Evolutionary conservation across 2,888 invertebrate species (phyloP).

Genomic region (Bimastos eiseni): DNA sequence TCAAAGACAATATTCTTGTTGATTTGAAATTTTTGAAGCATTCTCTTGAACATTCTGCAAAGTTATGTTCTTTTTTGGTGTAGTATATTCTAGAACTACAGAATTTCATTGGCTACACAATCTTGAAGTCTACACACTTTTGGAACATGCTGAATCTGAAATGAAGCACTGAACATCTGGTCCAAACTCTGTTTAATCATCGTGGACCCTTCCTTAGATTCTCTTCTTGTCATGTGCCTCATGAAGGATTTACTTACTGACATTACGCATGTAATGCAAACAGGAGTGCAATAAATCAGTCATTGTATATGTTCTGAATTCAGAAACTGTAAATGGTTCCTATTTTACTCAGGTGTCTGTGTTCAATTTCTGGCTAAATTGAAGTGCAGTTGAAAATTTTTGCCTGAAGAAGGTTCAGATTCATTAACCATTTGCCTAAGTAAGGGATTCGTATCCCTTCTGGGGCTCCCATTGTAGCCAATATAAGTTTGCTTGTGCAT

Average conservation of each 20-base stretch:
- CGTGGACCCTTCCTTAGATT: not conserved
- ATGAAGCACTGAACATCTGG: not conserved
- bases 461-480: too few relatives aligned
- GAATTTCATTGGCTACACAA: not conserved
- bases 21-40: not conserved
- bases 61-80: not conserved
- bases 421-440: not conserved
- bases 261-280: too few relatives aligned
- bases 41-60: not conserved
- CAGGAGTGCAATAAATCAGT: not conserved
- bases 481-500: too few relatives aligned
- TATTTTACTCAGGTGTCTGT: not conserved
- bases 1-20: not conserved
- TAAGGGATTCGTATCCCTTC: too few relatives aligned
- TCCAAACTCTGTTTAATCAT: not conserved
- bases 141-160: not conserved
- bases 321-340: not conserved
- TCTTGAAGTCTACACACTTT: not conserved
- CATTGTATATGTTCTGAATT: not conserved
- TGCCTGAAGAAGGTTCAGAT: not conserved
- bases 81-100: not conserved
- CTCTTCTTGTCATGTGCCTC: too few relatives aligned
- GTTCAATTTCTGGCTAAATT: not conserved
- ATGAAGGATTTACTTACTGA: too few relatives aligned
- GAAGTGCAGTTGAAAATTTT: not conserved